These are phyloP conservation scores for Eulemur albifrons DNA, from an alignment of 2,797 vertebrate species.

Conservation along the genomic window DNA sequence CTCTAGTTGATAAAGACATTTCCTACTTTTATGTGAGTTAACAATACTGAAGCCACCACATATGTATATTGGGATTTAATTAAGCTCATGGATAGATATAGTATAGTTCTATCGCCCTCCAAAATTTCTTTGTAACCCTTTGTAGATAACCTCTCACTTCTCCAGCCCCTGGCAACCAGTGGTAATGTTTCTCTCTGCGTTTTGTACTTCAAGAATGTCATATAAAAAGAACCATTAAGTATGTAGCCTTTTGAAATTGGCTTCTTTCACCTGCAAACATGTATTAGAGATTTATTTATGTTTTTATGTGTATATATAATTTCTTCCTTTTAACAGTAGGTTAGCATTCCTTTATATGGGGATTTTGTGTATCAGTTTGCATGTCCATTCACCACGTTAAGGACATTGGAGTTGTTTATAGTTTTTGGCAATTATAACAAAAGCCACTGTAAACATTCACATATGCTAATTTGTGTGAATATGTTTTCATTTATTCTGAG, in stretches of 20 bases:
- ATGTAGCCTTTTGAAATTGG: not conserved
- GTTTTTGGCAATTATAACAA: not conserved
- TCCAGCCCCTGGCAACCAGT: not conserved
- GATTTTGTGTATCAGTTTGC: too few relatives aligned
- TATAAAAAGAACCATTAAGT: not conserved
- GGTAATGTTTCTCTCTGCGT: not conserved
- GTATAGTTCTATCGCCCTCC: not conserved
- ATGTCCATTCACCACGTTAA: not conserved
- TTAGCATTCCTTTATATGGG: not conserved
- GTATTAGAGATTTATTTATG: not conserved
- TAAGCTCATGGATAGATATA: not conserved
- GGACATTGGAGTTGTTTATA: not conserved
- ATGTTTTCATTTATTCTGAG: not conserved
- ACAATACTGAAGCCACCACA: not conserved
- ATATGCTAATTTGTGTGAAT: not conserved
- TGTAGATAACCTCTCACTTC: not conserved
- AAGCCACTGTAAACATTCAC: not conserved
- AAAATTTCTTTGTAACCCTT: not conserved
- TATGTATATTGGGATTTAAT: not conserved
- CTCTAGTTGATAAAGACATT: not conserved
- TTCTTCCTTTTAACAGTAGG: not conserved
- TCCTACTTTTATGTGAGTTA: not conserved
- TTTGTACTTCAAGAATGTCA: not conserved
- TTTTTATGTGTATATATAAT: not conserved
- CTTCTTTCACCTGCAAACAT: not conserved